Conservation (phyloP, 2,113 vertebrate species). For the Oriolus oriolus region DNA sequence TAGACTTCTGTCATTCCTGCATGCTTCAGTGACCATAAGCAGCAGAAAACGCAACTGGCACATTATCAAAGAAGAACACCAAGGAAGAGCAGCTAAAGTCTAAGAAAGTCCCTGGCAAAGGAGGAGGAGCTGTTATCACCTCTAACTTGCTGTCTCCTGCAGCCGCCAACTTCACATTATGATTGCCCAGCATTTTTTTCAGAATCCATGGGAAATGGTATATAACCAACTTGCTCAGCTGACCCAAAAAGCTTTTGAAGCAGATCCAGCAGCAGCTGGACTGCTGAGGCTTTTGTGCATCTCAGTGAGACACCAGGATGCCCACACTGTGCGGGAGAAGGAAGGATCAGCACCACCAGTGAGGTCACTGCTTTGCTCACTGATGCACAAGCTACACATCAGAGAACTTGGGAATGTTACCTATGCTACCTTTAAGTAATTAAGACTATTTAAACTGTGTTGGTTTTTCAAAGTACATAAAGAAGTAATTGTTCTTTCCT, state of each 20-base stretch:
- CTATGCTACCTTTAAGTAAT: background rate
- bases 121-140: background rate
- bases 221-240: background rate
- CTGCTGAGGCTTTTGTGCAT: background rate
- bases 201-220: background rate
- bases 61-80: background rate
- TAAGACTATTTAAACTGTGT: background rate
- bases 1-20: background rate
- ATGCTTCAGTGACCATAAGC: background rate
- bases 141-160: background rate
- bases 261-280: background rate
- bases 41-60: background rate
- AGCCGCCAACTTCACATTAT: background rate
- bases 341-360: background rate
- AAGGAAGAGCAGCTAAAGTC: background rate
- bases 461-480: background rate
- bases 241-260: background rate
- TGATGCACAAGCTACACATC: background rate
- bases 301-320: background rate
- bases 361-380: background rate
- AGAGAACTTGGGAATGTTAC: background rate
- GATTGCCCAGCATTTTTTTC: background rate
- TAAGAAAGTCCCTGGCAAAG: background rate
- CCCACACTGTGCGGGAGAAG: fast-evolving
- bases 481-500: background rate